Evolutionary conservation across 2,113 vertebrate genomes (phyloP), one percentile per base, ranked within the genome.

Genomic region (Pelecanoides urinatrix): DNA sequence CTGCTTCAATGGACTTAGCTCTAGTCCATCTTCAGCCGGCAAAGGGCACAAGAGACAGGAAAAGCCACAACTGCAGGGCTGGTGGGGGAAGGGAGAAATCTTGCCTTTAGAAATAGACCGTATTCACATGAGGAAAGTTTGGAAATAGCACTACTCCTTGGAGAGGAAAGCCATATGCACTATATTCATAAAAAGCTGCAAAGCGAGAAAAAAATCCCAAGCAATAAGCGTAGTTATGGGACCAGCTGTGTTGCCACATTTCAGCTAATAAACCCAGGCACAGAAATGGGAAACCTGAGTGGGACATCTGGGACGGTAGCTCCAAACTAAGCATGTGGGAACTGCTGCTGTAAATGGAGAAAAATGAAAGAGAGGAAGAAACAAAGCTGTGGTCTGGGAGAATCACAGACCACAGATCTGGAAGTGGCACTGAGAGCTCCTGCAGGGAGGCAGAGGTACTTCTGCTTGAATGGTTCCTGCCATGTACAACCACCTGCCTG

Each of bases 101-200:
- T 61, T 86, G 49, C 65, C 56, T 68, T 92, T 59, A 84, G 70
- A 84, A 92, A 72, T 25, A 81, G 13, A 44, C 55, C 75, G 29
- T 81, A 63, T 81, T 89, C 76, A 87, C 62, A 72, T 4, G 86
- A 91, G 89, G 26, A 26, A 91, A 27, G 79, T 78, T 75, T 86
- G 80, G 92, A 96, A 91, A 88, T 78, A 96, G 94, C 86, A 76
- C 73, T 85, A 83, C 88, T 94, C 94, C 79, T 82, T 36, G 20
- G 78, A 92, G 92, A 86, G 80, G 53, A 94, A 87, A 86, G 65
- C 49, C 73, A 87, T 74, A 78, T 61, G 88, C 40, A 85, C 52
- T 88, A 22, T 17, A 81, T 44, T 88, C 56, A 89, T 83, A 94
- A 93, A 95, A 73, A 92, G 83, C 66, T 68, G 62, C 71, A 86